Evolutionary conservation across 2,113 vertebrate species (phyloP).

Genomic region (Silurus asotus): DNA sequence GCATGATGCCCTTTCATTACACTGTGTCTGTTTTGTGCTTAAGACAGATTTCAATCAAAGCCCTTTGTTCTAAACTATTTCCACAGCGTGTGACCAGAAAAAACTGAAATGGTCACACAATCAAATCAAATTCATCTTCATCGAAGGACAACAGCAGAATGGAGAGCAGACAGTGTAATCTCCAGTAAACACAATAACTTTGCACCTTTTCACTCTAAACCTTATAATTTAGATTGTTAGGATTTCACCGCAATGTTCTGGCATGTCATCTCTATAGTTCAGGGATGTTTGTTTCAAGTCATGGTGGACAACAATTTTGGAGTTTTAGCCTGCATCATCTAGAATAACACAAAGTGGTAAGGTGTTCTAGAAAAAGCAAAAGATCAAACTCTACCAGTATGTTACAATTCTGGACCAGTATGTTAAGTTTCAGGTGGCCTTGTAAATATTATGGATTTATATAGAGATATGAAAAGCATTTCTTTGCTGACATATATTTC

Average conservation of each 20-base stretch:
- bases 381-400: neutral
- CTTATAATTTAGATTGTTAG: slow-evolving; percentile 2
- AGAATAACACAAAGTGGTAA: neutral
- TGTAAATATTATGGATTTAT: neutral
- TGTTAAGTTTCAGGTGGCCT: neutral
- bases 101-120: slow-evolving; percentile 38
- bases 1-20: slow-evolving; percentile 26
- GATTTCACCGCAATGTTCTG: slow-evolving; percentile 5
- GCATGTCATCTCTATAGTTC: neutral
- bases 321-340: neutral
- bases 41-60: slow-evolving; percentile 44
- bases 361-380: neutral
- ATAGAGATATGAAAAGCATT: neutral
- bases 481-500: neutral
- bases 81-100: slow-evolving; percentile 12
- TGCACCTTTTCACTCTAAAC: neutral
- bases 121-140: slow-evolving; percentile 41
- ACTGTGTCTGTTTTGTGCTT: slow-evolving; percentile 43
- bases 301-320: neutral
- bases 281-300: neutral
- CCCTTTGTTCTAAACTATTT: slow-evolving; percentile 47
- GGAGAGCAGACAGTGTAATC: slow-evolving; percentile 10
- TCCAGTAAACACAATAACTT: slow-evolving; percentile 4
- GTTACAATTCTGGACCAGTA: neutral
- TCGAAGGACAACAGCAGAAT: slow-evolving; percentile 24